Conservation (phyloP, 2,888 invertebrate genomes). For the Bhutanitis thaidina region DNA sequence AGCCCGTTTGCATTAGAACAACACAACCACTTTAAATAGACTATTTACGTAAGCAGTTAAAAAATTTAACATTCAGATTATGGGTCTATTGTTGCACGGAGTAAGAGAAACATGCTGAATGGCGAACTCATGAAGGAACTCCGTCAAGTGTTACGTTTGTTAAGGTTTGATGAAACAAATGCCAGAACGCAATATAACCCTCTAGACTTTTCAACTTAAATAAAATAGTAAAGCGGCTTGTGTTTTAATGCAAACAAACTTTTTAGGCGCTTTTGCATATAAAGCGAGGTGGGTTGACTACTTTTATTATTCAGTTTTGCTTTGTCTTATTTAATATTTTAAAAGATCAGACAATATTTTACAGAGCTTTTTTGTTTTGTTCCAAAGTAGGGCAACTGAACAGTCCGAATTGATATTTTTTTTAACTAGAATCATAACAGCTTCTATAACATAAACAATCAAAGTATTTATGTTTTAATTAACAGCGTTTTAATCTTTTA, state of each 20-base stretch:
- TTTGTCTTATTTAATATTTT: constrained; percentile 68
- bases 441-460: not conserved
- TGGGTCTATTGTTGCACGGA: constrained; percentile 34
- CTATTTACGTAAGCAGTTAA: constrained; percentile 1
- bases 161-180: constrained; percentile 65
- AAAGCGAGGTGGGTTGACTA: constrained; percentile 80
- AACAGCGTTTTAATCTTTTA: constrained; percentile 14
- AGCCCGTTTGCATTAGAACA: constrained; percentile 80
- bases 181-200: constrained; percentile 79
- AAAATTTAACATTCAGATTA: constrained; percentile 58
- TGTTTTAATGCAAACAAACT: constrained; percentile 81
- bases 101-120: constrained; percentile 57
- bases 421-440: constrained; percentile 18
- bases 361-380: constrained; percentile 33
- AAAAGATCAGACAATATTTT: constrained; percentile 30
- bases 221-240: constrained; percentile 79
- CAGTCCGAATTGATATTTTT: constrained; percentile 9
- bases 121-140: constrained; percentile 52
- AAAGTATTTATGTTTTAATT: not conserved
- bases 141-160: constrained; percentile 47
- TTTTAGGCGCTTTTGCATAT: constrained; percentile 80
- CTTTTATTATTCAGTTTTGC: constrained; percentile 75
- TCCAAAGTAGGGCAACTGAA: constrained; percentile 10
- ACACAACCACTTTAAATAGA: constrained; percentile 46
- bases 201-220: constrained; percentile 76